These are phyloP conservation scores for Sceliomorpha sp. DNA, from an alignment of 2,888 invertebrate genomes.

Conservation along the genomic window DNA sequence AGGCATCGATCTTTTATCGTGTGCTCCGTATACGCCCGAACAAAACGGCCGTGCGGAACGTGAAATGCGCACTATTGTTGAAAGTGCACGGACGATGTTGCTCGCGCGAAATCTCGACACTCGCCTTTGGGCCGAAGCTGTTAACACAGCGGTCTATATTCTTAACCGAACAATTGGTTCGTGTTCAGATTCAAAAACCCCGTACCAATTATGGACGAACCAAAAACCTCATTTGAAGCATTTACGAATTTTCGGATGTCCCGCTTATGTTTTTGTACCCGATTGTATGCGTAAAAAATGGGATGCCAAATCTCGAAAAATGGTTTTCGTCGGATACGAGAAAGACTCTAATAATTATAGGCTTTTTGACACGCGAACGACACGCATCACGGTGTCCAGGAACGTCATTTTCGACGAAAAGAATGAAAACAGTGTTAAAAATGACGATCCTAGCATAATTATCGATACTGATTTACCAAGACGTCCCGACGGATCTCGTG, in stretches of 20 bases:
- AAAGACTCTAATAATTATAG: conserved; percentile 18
- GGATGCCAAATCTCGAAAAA: conserved; percentile 10
- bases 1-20: too few species aligned
- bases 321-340: conserved; percentile 16
- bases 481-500: too few species aligned
- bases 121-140: conserved; percentile 20
- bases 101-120: not conserved
- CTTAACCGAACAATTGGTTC: not conserved
- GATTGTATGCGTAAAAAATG: conserved; percentile 1
- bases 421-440: too few species aligned
- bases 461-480: too few species aligned
- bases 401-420: conserved; percentile 22
- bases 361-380: conserved; percentile 14
- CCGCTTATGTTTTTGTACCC: conserved; percentile 8
- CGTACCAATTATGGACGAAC: conserved; percentile 9
- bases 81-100: conserved; percentile 2
- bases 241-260: conserved; percentile 10
- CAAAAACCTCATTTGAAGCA: conserved; percentile 10
- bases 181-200: not conserved
- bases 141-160: conserved; percentile 22
- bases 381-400: conserved; percentile 10
- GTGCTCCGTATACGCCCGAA: not conserved
- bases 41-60: not conserved
- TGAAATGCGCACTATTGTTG: conserved; percentile 1
- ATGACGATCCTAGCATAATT: too few species aligned